Evolutionary conservation across 2,888 invertebrate genomes (phyloP), one percentile per base, ranked within the genome.

Genomic region (Micoletzkya japonica): DNA sequence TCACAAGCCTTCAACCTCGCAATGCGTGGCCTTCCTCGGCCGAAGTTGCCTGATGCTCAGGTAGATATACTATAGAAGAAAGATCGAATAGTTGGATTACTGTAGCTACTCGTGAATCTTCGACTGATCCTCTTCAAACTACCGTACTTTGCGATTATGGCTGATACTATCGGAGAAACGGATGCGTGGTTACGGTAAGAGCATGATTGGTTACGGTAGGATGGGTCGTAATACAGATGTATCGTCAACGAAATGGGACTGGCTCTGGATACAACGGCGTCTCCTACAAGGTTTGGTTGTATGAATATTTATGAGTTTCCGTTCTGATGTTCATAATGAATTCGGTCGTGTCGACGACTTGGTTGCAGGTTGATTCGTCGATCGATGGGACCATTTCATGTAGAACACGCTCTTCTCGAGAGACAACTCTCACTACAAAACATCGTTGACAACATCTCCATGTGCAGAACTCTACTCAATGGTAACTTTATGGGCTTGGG

Each of bases 1-100:
- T 93, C 96, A 87, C 90, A 91, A 56, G 94, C 94, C 14, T 97
- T 93, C 86, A 93, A 96, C 71, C 83, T 96, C 71, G 95, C 95
- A 7, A 88, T 90, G 0, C 88, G 91, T 86, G 96, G 97, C 0
- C 89, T 91, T 0, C 89, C 95, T 3, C 88, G 94, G 71, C 94
- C 96, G 0, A 87, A 88, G 0, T 61, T 79, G 20, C 89, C 88
- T 49, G 90, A 91, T 72, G 87, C 91, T 32, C 92, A 94, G 0
- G 87, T 95, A 37, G 30, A 83, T 96, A 32, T 96, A n/a, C n/a
- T n/a, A 95, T 86, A 91, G 92, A 20, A 49, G 10, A 44, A 44
- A 44, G n/a, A 30, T 44, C 44, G 10, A 30, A 14, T 34, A 10
- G 2, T 10, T 6, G 17, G n/a, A 30, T 66, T 7, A 26, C 37